Evolutionary conservation across 1,140 invertebrate species (phyloP).

Genomic region (Psix sp.): DNA sequence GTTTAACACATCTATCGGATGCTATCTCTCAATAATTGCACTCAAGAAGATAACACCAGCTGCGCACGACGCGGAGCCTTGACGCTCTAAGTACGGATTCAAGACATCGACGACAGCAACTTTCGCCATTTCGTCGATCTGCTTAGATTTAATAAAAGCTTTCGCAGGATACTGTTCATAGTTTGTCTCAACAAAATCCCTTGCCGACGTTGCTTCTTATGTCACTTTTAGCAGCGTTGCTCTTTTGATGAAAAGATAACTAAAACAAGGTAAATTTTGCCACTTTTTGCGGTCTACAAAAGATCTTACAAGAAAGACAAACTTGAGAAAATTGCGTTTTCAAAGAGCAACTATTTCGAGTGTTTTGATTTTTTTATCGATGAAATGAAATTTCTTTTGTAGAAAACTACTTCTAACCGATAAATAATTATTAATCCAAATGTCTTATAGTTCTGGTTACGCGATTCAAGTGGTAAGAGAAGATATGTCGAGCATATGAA

Average conservation of each 20-base stretch:
- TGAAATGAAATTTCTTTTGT: no score
- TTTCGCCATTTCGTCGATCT: conserved; percentile 66
- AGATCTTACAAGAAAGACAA: no score
- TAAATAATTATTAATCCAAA: conserved; percentile 12
- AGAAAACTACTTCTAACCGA: conserved; percentile 15
- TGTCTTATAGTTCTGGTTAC: conserved; percentile 1
- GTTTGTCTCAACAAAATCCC: conserved; percentile 34
- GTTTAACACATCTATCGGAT: conserved; percentile 47
- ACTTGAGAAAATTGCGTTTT: no score
- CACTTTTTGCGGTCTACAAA: no score
- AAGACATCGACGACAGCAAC: conserved; percentile 58
- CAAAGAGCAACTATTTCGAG: no score
- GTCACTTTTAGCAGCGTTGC: conserved; percentile 22
- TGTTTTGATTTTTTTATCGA: no score
- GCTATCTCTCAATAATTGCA: conserved; percentile 51
- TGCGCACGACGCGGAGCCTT: conserved; percentile 42
- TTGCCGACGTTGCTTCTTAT: conserved; percentile 33
- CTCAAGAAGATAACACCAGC: conserved; percentile 52
- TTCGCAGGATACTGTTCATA: conserved; percentile 32
- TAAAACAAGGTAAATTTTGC: conserved; percentile 19
- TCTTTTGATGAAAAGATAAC: conserved; percentile 24
- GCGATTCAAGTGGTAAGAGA: conserved; percentile 17
- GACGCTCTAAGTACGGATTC: conserved; percentile 55
- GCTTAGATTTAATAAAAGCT: conserved; percentile 68
- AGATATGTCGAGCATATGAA: conserved; percentile 27